Percentiles rank a stretch among this genome's conserved stretches.
phyloP scores from a whole-genome alignment of 2,888 invertebrate species.

The Coecobrya sp. region DNA sequence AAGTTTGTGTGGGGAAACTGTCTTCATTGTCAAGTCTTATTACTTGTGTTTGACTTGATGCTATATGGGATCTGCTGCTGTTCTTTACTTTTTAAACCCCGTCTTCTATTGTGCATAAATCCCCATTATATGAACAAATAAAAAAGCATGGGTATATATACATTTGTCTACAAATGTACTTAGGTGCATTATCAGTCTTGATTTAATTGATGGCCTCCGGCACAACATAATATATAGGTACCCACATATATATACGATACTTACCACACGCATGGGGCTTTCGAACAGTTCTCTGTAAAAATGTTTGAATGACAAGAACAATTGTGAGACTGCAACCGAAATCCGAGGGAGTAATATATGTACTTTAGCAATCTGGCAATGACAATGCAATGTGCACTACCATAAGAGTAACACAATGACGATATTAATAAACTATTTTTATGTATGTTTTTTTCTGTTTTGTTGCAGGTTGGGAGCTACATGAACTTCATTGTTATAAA shows the following conservation, averaged over 20 bases:
- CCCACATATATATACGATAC: background rate
- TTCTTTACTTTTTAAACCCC: background rate
- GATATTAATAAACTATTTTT: conserved; percentile 28
- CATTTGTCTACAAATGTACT: conserved; percentile 11
- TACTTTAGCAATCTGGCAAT: conserved; percentile 13
- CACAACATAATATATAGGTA: no score
- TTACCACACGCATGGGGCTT: background rate
- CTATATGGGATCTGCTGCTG: background rate
- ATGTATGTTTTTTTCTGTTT: conserved; percentile 86
- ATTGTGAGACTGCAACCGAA: background rate
- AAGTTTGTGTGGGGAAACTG: conserved; percentile 30
- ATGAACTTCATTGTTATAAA: conserved; percentile 97
- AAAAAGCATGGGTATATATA: background rate
- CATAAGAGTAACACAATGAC: conserved; percentile 4
- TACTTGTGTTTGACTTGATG: conserved; percentile 5
- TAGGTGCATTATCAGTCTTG: conserved; percentile 42
- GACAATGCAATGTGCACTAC: conserved; percentile 9
- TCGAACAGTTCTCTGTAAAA: background rate
- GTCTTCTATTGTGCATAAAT: background rate
- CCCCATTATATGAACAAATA: background rate
- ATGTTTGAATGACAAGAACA: background rate
- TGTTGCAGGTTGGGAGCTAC: conserved; percentile 96
- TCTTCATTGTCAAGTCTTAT: conserved; percentile 66
- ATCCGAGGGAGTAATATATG: background rate
- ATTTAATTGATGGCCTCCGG: conserved; percentile 22